A percentile compares a stretch with the other conserved stretches of the same genome.
Evolutionary conservation across 2,888 invertebrate species (phyloP).

Genomic region (Temnothorax rugatulus): DNA sequence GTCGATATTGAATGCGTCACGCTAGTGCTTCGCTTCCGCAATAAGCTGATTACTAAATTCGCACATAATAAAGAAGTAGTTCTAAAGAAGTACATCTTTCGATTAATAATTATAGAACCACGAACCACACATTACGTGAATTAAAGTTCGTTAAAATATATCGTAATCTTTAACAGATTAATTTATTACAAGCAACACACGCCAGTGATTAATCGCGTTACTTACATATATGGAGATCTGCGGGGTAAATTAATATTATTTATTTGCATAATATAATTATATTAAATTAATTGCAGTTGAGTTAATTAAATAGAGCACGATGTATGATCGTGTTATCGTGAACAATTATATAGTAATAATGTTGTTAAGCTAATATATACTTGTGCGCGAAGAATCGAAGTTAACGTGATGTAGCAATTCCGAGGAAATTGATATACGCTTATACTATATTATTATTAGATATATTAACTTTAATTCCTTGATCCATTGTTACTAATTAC

Average conservation of each 20-base stretch:
- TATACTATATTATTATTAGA: neutral
- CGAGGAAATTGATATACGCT: neutral
- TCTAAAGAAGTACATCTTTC: neutral
- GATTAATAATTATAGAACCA: neutral
- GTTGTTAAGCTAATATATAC: neutral
- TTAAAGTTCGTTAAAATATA: neutral
- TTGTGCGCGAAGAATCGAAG: neutral
- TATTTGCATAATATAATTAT: neutral
- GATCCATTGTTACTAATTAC: neutral
- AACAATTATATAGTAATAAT: conserved; percentile 19
- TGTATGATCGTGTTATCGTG: neutral
- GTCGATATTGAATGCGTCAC: conserved; percentile 26
- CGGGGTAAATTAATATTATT: conserved; percentile 1
- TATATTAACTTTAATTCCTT: too few relatives aligned
- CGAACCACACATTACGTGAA: neutral
- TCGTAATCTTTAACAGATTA: conserved; percentile 12
- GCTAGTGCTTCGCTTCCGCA: neutral
- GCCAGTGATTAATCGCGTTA: neutral
- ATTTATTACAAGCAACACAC: neutral
- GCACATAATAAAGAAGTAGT: neutral
- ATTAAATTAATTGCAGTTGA: conserved; percentile 11
- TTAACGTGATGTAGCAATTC: neutral
- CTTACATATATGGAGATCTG: neutral
- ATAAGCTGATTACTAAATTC: conserved; percentile 33
- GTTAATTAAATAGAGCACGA: conserved; percentile 21